Evolutionary conservation across 1,140 invertebrate genomes (phyloP).

Genomic region (Hypsibius dujardini): DNA sequence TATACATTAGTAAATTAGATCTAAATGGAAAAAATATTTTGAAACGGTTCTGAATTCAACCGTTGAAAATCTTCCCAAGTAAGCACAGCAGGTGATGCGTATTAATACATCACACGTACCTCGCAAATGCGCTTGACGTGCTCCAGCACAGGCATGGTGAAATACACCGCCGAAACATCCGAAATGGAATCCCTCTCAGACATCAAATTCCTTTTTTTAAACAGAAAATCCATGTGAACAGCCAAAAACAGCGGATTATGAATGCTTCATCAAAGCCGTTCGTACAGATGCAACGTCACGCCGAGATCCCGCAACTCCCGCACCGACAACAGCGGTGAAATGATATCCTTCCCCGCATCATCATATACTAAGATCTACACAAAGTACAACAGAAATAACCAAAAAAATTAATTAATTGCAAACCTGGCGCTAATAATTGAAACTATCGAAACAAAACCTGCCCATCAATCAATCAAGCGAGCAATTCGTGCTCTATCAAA

Average conservation of each 20-base stretch:
- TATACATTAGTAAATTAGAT: too few species aligned
- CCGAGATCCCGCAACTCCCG: slow-evolving; percentile 88
- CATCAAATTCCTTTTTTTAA: slow-evolving; percentile 54
- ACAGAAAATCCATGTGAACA: too few species aligned
- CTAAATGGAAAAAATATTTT: too few species aligned
- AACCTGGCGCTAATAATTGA: too few species aligned
- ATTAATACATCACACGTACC: slow-evolving; percentile 36
- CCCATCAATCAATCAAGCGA: neutral
- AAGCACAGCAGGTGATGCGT: too few species aligned
- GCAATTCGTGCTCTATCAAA: neutral
- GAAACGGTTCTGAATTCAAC: too few species aligned
- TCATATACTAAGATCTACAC: slow-evolving; percentile 71
- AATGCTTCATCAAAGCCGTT: slow-evolving; percentile 3
- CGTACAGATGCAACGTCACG: slow-evolving; percentile 88
- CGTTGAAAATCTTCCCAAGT: too few species aligned
- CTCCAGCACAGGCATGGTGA: slow-evolving; percentile 89
- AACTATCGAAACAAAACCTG: neutral
- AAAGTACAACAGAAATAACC: slow-evolving; percentile 13
- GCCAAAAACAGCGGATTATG: too few species aligned
- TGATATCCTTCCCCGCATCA: slow-evolving; percentile 86
- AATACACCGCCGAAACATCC: slow-evolving; percentile 80
- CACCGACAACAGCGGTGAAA: slow-evolving; percentile 83
- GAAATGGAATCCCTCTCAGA: slow-evolving; percentile 85
- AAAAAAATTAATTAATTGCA: too few species aligned
- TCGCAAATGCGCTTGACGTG: slow-evolving; percentile 84